phyloP scores from a whole-genome alignment of 1,140 invertebrate genomes.

The Drosophila mauritiana region DNA sequence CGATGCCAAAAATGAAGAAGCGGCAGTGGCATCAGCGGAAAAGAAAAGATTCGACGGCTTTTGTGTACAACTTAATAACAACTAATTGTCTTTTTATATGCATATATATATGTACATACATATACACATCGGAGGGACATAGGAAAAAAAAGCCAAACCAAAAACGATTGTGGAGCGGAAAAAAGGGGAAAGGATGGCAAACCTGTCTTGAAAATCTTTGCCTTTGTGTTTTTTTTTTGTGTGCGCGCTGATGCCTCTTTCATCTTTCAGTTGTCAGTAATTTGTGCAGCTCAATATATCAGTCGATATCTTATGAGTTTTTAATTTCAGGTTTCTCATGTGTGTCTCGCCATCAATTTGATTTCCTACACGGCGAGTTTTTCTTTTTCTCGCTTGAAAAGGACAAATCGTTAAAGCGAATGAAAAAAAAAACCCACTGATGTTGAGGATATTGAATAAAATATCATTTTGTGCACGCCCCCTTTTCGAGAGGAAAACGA shows the following conservation, averaged over 20 bases:
- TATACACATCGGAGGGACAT: slow-evolving; percentile 3
- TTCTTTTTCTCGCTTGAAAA: slow-evolving; percentile 72
- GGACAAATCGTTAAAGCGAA: slow-evolving; percentile 77
- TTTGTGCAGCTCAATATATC: slow-evolving; percentile 85
- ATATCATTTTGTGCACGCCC: slow-evolving; percentile 84
- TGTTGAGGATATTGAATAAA: slow-evolving; percentile 83
- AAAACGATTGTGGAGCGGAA: slow-evolving; percentile 1
- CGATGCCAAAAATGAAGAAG: slow-evolving; percentile 45
- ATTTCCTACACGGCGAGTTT: slow-evolving; percentile 70
- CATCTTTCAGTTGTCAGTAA: slow-evolving; percentile 83
- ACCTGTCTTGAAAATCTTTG: slow-evolving; percentile 72
- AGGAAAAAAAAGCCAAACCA: slow-evolving; percentile 13
- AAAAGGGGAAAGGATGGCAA: slow-evolving; percentile 28
- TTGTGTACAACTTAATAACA: slow-evolving; percentile 81
- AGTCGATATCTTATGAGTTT: slow-evolving; percentile 85
- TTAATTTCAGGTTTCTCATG: slow-evolving; percentile 82
- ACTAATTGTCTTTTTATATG: slow-evolving; percentile 83
- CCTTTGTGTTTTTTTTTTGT: slow-evolving; percentile 39
- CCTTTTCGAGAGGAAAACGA: slow-evolving; percentile 31
- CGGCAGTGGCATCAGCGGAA: background rate
- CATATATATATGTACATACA: slow-evolving; percentile 54
- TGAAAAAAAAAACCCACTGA: slow-evolving; percentile 9
- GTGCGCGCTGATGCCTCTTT: slow-evolving; percentile 48
- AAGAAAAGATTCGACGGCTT: slow-evolving; percentile 64
- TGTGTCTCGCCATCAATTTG: slow-evolving; percentile 74